Conservation (phyloP, 2,888 invertebrate species). For the Campoletis raptor region DNA sequence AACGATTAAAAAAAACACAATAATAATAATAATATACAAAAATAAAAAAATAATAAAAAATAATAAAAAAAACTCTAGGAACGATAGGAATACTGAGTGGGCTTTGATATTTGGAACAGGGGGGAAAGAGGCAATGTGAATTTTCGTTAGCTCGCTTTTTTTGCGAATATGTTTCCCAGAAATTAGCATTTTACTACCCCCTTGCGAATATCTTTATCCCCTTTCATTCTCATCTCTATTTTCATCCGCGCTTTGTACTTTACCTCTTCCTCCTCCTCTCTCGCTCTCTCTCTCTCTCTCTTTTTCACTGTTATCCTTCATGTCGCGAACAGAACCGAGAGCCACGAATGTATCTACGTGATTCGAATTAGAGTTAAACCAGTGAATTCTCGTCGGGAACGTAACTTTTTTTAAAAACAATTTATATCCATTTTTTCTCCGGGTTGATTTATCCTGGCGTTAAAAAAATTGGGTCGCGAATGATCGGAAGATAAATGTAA, state of each 20-base stretch:
- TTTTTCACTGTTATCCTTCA: conserved; percentile 22
- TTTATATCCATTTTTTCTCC: conserved; percentile 26
- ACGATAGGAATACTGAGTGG: conserved; percentile 58
- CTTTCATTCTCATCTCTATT: conserved; percentile 27
- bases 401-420: conserved; percentile 18
- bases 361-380: conserved; percentile 43
- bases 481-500: neutral
- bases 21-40: no score
- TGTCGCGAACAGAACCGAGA: conserved; percentile 40
- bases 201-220: conserved; percentile 39
- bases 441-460: conserved; percentile 3
- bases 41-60: neutral
- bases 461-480: conserved; percentile 16
- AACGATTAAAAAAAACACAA: neutral
- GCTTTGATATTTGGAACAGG: conserved; percentile 19
- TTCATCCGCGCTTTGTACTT: conserved; percentile 31
- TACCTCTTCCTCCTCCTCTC: neutral
- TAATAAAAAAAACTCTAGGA: conserved; percentile 19
- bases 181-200: conserved; percentile 56
- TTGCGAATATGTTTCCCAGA: conserved; percentile 45
- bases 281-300: neutral
- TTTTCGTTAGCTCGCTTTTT: conserved; percentile 49
- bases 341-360: conserved; percentile 53
- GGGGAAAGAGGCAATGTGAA: conserved; percentile 22
- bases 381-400: conserved; percentile 14